Evolutionary conservation across 2,888 invertebrate species (phyloP), one percentile per base, ranked within the genome.

Genomic region (Pollenia griseotomentosa): DNA sequence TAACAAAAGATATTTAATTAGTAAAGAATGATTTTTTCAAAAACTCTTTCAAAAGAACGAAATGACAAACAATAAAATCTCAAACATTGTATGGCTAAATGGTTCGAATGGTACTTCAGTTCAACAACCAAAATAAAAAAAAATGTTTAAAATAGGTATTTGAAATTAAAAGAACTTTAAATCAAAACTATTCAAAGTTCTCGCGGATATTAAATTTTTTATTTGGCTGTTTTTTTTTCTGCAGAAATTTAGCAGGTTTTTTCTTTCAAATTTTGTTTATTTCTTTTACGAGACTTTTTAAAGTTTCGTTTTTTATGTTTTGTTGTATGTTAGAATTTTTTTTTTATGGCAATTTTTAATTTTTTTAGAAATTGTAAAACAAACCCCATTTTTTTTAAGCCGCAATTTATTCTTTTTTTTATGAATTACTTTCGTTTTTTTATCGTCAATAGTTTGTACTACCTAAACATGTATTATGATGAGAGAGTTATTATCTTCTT

Each of bases 141-240:
- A 55, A 53, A 53, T 6, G 8, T 42, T 55, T 14, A 51, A 33
- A 51, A 51, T 40, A n/a, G n/a, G n/a, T n/a, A 42, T 42, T 75
- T 63, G 16, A 48, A 75, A 63, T 61, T 48, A 12, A 63, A 65
- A 65, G 53, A 53, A 42, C 40, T 57, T 55, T 2, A 23, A 73
- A 55, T 40, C 19, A 63, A 33, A 70, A 61, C 42, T 16, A 48
- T 14, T 65, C 14, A 57, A 59, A 59, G 57, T 78, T 73, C 78
- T 73, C 78, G 83, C 70, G 78, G 71, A 78, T 83, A 83, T 78
- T 78, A 82, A 82, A 82, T 82, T 51, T 61, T 74, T 81, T 73
- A 12, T 23, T 57, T 65, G 5, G 53, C 11, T 73, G 42, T 12
- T 44, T 59, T 70, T 53, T 63, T 19, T 66, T 78, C 66, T 16